Conservation (phyloP, 2,888 invertebrate genomes). For the Anoplius nigerrimus region DNA sequence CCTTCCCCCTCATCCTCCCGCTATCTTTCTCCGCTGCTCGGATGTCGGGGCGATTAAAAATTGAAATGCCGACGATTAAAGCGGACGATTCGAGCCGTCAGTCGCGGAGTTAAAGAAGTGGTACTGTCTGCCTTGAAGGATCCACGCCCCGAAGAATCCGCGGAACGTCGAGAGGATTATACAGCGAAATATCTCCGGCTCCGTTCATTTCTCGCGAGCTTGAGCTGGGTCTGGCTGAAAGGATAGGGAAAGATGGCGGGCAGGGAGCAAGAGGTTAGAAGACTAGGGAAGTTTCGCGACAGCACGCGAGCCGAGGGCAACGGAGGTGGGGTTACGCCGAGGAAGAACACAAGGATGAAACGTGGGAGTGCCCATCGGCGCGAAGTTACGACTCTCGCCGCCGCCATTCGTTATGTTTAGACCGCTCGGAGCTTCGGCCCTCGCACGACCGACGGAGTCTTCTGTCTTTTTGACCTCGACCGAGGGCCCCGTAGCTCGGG, state of each 20-base stretch:
- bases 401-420: conserved; percentile 64
- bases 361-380: conserved; percentile 65
- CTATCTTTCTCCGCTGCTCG: no score
- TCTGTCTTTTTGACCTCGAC: conserved; percentile 34
- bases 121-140: no score
- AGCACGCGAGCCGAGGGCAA: conserved; percentile 26
- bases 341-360: conserved; percentile 44
- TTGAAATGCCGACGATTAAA: no score
- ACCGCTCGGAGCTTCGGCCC: conserved; percentile 38
- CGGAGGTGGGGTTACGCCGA: conserved; percentile 32
- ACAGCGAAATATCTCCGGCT: no score
- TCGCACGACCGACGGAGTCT: conserved; percentile 20
- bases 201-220: no score
- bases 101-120: no score
- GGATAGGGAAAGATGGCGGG: no score
- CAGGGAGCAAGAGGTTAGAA: background rate
- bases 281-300: conserved; percentile 28
- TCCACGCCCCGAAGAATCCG: background rate
- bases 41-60: no score
- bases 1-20: background rate
- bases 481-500: conserved; percentile 1
- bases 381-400: conserved; percentile 63
- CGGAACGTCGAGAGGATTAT: conserved; percentile 14
- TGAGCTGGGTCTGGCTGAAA: no score
- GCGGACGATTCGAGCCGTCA: no score